Evolutionary conservation across 2,113 vertebrate genomes (phyloP).

Genomic region (Peromyscus leucopus): DNA sequence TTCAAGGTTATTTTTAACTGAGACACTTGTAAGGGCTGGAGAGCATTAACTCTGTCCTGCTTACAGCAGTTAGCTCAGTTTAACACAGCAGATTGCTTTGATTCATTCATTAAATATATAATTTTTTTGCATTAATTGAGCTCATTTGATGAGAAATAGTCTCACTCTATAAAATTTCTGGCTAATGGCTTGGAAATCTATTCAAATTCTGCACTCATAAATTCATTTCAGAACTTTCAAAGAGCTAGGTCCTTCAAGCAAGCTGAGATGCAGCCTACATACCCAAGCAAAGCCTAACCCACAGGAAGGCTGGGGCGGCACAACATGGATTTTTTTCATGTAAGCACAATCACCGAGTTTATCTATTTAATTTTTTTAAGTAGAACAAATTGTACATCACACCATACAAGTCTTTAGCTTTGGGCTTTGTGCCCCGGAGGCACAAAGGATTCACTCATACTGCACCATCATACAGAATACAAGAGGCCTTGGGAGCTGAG

Average conservation of each 20-base stretch:
- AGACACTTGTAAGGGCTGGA: neutral
- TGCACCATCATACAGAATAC: constrained; percentile 24
- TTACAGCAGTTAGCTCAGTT: constrained; percentile 39
- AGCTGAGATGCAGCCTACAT: constrained; percentile 22
- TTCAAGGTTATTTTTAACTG: constrained; percentile 22
- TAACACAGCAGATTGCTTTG: neutral
- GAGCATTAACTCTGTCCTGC: constrained; percentile 51
- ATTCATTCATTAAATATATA: constrained; percentile 71
- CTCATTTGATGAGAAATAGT: constrained; percentile 73
- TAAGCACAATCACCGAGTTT: constrained; percentile 60
- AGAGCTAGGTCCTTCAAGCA: constrained; percentile 17
- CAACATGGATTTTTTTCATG: neutral
- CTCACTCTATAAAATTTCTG: constrained; percentile 69
- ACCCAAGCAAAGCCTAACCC: constrained; percentile 13
- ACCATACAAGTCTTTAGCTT: constrained; percentile 53
- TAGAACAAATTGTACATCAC: constrained; percentile 50
- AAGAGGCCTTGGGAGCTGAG: constrained; percentile 68
- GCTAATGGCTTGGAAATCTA: constrained; percentile 71
- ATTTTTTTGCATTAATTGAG: constrained; percentile 77
- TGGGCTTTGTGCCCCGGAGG: constrained; percentile 50
- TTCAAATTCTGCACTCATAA: constrained; percentile 60
- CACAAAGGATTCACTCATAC: constrained; percentile 57
- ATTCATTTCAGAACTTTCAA: constrained; percentile 53
- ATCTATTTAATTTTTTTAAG: constrained; percentile 62
- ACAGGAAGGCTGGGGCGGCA: neutral